These are phyloP conservation scores for Carcinoscorpius rotundicauda DNA, from an alignment of 1,140 invertebrate genomes.

Conservation along the genomic window DNA sequence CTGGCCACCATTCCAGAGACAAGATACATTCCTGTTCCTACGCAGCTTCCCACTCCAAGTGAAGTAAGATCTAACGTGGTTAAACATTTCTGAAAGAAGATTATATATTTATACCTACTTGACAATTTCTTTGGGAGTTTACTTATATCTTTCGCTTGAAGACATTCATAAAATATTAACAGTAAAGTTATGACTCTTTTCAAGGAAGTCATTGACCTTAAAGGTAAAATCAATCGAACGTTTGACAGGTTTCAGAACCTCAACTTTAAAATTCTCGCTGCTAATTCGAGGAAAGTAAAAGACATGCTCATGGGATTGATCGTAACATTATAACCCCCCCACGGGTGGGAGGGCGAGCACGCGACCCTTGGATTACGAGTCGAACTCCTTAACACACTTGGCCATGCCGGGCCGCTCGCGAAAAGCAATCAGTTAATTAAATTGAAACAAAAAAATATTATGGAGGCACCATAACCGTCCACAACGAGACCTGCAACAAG, in stretches of 20 bases:
- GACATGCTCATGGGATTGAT: too few species aligned
- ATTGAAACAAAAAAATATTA: too few species aligned
- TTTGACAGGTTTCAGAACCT: background rate
- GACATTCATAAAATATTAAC: conserved; percentile 6
- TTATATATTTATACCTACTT: conserved; percentile 3
- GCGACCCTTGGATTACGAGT: too few species aligned
- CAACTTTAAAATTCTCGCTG: background rate
- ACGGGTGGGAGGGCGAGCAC: too few species aligned
- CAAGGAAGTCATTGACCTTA: background rate
- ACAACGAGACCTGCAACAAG: too few species aligned
- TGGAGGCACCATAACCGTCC: too few species aligned
- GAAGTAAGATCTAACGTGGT: conserved; percentile 79
- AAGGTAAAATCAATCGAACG: background rate
- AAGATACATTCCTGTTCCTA: conserved; percentile 86
- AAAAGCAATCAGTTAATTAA: too few species aligned
- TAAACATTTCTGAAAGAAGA: conserved; percentile 62
- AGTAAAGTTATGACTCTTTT: conserved; percentile 31
- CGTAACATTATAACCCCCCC: too few species aligned
- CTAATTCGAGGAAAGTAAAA: too few species aligned
- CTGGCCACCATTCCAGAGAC: conserved; percentile 80
- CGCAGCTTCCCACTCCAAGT: conserved; percentile 77
- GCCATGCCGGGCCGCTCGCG: too few species aligned
- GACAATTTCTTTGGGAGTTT: background rate
- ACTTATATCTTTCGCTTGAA: background rate
- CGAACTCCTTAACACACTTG: too few species aligned